Conservation (phyloP, 2,888 invertebrate species). For the Ametastegia equiseti region DNA sequence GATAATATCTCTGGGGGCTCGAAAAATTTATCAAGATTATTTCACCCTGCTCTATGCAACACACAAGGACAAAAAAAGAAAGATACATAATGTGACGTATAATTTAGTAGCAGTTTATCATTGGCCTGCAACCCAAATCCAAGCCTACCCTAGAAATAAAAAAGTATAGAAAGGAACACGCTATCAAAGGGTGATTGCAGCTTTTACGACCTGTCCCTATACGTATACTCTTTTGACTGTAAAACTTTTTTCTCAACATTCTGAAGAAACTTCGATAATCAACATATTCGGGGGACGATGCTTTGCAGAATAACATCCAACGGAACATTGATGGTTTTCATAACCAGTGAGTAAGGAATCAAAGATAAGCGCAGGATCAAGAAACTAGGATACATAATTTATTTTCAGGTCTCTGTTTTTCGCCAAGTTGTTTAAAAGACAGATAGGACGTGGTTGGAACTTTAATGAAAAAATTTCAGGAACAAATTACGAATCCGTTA, state of each 20-base stretch:
- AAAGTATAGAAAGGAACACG: background rate
- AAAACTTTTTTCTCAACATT: no score
- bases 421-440: background rate
- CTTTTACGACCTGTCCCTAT: background rate
- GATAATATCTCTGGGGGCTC: background rate
- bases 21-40: conserved; percentile 19
- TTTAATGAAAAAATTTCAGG: background rate
- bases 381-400: background rate
- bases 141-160: background rate
- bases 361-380: background rate
- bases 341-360: background rate
- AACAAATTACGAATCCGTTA: background rate
- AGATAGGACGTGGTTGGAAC: background rate
- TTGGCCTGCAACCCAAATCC: background rate
- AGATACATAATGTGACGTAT: background rate
- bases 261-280: no score
- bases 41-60: background rate
- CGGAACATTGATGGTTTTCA: no score
- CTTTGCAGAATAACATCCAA: no score
- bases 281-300: no score
- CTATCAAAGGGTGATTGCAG: background rate
- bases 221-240: background rate
- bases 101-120: conserved; percentile 3
- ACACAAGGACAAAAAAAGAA: background rate
- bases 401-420: background rate